A percentile compares a stretch with the other conserved stretches of the same genome.
Evolutionary conservation across 2,888 invertebrate genomes (phyloP).

Genomic region (Rugalucina vietnamica): DNA sequence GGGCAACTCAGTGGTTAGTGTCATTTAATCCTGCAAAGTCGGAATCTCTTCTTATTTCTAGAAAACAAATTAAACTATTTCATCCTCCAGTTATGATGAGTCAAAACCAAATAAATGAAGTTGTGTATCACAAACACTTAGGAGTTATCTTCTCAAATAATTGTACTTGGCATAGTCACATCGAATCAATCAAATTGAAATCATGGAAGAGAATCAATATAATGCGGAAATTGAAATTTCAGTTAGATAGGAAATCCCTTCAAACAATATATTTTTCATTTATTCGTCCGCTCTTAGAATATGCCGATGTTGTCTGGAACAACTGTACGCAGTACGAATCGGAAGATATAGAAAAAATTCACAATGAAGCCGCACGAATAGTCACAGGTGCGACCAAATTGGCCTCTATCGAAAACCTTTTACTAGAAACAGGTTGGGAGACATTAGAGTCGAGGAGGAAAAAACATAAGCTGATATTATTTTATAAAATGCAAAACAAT

Average conservation of each 20-base stretch:
- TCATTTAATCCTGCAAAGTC: no score
- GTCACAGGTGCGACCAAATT: constrained; percentile 43
- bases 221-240: constrained; percentile 10
- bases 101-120: constrained; percentile 3
- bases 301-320: constrained; percentile 15
- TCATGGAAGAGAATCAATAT: neutral
- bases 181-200: constrained; percentile 18
- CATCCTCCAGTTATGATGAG: constrained; percentile 8
- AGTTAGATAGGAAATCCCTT: neutral
- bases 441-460: neutral
- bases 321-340: neutral
- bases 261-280: constrained; percentile 21
- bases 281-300: constrained; percentile 23
- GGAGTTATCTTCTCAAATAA: constrained; percentile 25
- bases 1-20: neutral
- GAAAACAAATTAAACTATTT: neutral
- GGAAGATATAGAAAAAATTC: no score
- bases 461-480: neutral
- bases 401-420: neutral
- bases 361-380: no score
- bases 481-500: neutral
- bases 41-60: neutral
- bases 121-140: constrained; percentile 16
- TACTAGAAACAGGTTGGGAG: neutral
- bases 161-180: constrained; percentile 29